Evolutionary conservation across 1,140 invertebrate species (phyloP), one percentile per base, ranked within the genome.

Genomic region (Lycorma delicatula): DNA sequence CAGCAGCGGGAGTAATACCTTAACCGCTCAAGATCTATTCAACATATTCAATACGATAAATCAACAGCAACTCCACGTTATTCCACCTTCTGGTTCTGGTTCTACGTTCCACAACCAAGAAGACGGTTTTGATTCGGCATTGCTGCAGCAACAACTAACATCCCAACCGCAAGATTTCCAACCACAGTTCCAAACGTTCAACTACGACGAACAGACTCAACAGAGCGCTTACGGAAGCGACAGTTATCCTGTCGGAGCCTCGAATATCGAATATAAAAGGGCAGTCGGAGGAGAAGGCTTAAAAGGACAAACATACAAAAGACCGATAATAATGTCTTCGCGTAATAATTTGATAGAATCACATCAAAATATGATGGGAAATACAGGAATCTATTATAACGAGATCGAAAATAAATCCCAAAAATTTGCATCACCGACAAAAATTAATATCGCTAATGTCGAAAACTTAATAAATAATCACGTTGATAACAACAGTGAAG

Each of bases 21-120:
- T 81, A 13, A 76, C 76, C 16, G 71, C 77, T 2, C 73, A 75
- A 20, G 78, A 83, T 58, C 63, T 82, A 1, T 79, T 41, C 46
- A 51, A 20, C 23, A 58, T 0, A 11, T 23, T 7, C 23, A 58
- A 16, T 54, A 61, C 25, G 55, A 64, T 38, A 54, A 51, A 44
- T 47, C 57, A 54, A 11, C 41, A 52, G 44, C 48, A 44, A 4
- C 23, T 23, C 4, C 46, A 51, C 11, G 25, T 53, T 9, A 44
- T 46, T 1, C 54, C 36, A 26, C 28, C 31, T 4, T 48, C 28
- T 2, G 31, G 28, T 2, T 28, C 34, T 5, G 31, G 44, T n/a
- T 36, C 29, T 12, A 31, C 53, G 2, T 22, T 29, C 9, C 12
- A 23, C 13, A 26, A 60, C 9, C 58, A 60, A 20, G n/a, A n/a